phyloP scores from a whole-genome alignment of 2,797 vertebrate species.

The Tinamus major region DNA sequence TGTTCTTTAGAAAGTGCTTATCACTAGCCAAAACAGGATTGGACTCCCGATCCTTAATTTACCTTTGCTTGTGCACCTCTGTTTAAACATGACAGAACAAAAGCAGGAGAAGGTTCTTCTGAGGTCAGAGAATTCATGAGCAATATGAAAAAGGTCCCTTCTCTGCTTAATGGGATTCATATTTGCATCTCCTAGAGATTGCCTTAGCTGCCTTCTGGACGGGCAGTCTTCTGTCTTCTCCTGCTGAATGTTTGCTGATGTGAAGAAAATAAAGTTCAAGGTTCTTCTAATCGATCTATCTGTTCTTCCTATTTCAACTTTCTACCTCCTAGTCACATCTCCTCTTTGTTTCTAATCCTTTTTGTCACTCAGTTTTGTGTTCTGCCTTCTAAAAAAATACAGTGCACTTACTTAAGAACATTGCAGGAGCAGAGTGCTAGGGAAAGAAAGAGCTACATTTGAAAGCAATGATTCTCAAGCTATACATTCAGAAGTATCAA shows the following conservation, averaged over 20 bases:
- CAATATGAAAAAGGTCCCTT: neutral
- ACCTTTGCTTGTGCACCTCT: neutral
- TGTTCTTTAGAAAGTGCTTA: neutral
- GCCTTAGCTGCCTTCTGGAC: neutral
- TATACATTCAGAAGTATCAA: neutral
- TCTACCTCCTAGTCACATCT: conserved; percentile 8
- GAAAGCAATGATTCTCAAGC: neutral
- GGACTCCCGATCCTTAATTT: neutral
- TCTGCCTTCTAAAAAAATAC: neutral
- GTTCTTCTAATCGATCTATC: neutral
- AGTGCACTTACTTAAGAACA: neutral
- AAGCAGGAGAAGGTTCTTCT: neutral
- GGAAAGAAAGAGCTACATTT: neutral
- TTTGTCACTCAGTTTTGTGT: conserved; percentile 40
- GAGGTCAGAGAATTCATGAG: neutral
- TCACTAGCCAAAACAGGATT: neutral
- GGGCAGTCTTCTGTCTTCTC: neutral
- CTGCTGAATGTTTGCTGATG: neutral
- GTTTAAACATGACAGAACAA: neutral
- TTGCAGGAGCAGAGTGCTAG: neutral
- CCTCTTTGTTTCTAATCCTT: neutral
- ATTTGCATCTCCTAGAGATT: neutral
- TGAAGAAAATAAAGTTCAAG: neutral
- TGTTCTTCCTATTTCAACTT: conserved; percentile 13
- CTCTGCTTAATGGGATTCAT: neutral